phyloP scores from a whole-genome alignment of 2,888 invertebrate genomes.

The Siphlonurus alternatus region DNA sequence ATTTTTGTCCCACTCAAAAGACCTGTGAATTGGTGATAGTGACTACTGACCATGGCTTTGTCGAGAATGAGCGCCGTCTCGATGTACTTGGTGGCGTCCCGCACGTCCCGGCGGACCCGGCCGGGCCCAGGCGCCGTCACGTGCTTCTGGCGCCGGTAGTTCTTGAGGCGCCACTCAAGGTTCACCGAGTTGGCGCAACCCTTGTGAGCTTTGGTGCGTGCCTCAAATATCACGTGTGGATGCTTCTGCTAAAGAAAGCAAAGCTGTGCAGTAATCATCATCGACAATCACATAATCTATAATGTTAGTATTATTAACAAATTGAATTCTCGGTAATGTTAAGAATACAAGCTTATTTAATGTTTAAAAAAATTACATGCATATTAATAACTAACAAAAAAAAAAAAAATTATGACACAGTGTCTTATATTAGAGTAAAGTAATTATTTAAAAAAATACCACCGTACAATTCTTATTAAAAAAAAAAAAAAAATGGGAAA shows the following conservation, averaged over 20 bases:
- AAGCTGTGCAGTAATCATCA: slow-evolving; percentile 2
- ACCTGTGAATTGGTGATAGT: too few species aligned
- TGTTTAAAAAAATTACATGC: not conserved
- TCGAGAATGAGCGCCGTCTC: slow-evolving; percentile 93
- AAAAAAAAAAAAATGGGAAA: too few species aligned
- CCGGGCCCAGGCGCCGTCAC: slow-evolving; percentile 17
- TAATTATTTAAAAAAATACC: too few species aligned
- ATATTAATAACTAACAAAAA: not conserved
- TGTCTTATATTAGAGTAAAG: too few species aligned
- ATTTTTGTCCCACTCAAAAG: too few species aligned
- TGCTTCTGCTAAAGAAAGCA: slow-evolving; percentile 62
- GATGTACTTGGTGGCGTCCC: slow-evolving; percentile 84
- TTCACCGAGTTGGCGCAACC: slow-evolving; percentile 73
- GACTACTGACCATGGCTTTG: slow-evolving; percentile 64
- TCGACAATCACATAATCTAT: not conserved
- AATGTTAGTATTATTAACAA: not conserved
- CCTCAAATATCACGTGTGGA: slow-evolving; percentile 95
- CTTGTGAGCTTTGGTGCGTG: slow-evolving; percentile 76
- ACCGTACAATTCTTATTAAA: too few species aligned
- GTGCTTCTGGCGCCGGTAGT: slow-evolving; percentile 43
- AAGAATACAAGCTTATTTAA: not conserved
- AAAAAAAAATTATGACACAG: too few species aligned
- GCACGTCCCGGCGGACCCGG: slow-evolving; percentile 55
- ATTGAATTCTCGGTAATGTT: not conserved
- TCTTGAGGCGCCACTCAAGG: slow-evolving; percentile 55